These are phyloP conservation scores for Periplaneta americana DNA, from an alignment of 1,140 invertebrate species.

Conservation along the genomic window DNA sequence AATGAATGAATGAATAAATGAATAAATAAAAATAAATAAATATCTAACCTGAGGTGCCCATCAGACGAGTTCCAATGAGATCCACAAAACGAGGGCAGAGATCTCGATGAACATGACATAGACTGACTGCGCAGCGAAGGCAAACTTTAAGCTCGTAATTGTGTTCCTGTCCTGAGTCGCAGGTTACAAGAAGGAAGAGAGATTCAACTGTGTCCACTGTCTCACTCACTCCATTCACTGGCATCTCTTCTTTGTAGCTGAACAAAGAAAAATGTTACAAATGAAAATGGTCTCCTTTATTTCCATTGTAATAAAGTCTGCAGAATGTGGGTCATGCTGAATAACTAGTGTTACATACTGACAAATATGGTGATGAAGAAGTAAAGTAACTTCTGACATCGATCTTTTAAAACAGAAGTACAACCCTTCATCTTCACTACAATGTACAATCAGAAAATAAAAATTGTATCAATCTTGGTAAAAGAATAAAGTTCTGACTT, in stretches of 20 bases:
- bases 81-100: constrained; percentile 58
- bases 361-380: no score
- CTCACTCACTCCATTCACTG: constrained; percentile 46
- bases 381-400: no score
- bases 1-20: no score
- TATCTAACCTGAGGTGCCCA: constrained; percentile 20
- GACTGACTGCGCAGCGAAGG: constrained; percentile 61
- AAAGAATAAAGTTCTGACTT: no score
- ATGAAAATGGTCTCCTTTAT: no score
- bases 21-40: no score
- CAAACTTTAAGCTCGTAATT: constrained; percentile 54
- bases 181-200: constrained; percentile 56
- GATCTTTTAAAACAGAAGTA: no score
- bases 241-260: constrained; percentile 60
- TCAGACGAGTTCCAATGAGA: constrained; percentile 49
- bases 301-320: no score
- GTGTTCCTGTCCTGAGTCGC: constrained; percentile 41
- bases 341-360: no score
- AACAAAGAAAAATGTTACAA: constrained; percentile 1
- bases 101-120: constrained; percentile 53
- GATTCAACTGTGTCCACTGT: constrained; percentile 61
- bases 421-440: no score
- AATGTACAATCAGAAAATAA: background rate
- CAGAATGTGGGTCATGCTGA: no score
- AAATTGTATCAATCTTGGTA: background rate